Percentiles rank a stretch among this genome's conserved stretches.
Evolutionary conservation across 2,888 invertebrate genomes (phyloP).

Genomic region (Parapristionchus giblindavisi): DNA sequence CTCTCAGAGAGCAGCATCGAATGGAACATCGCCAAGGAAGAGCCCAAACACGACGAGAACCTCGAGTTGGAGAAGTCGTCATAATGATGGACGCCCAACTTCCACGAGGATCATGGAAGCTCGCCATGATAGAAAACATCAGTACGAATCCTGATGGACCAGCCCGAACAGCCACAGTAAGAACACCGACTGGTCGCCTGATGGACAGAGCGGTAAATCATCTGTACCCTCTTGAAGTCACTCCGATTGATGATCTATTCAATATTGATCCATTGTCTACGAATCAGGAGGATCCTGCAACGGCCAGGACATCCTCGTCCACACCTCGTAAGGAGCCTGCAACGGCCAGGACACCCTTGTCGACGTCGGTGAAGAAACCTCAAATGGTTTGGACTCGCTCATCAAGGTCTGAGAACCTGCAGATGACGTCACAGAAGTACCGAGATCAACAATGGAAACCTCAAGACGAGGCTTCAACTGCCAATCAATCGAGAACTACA

Average conservation of each 20-base stretch:
- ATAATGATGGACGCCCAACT: not conserved
- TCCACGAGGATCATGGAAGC: not conserved
- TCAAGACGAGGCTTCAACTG: not conserved
- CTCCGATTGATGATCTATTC: not conserved
- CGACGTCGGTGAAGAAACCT: too few species aligned
- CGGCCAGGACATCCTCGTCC: not conserved
- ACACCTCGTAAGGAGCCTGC: too few species aligned
- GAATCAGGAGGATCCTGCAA: not conserved
- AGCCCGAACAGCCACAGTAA: not conserved
- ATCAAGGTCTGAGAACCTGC: too few species aligned
- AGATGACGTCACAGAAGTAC: not conserved
- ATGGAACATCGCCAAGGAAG: slow-evolving; percentile 7
- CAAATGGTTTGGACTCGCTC: too few species aligned
- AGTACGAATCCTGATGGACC: not conserved
- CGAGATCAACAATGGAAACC: not conserved
- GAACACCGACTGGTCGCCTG: not conserved
- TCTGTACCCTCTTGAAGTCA: not conserved
- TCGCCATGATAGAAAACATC: not conserved
- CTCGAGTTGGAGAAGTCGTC: slow-evolving; percentile 15
- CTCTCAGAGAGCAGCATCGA: not conserved
- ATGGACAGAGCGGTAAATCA: not conserved
- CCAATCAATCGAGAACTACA: too few species aligned
- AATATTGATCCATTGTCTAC: not conserved
- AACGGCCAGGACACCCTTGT: too few species aligned
- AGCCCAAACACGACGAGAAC: not conserved